These are phyloP conservation scores for Ips nitidus DNA, from an alignment of 1,140 invertebrate genomes.

Conservation along the genomic window DNA sequence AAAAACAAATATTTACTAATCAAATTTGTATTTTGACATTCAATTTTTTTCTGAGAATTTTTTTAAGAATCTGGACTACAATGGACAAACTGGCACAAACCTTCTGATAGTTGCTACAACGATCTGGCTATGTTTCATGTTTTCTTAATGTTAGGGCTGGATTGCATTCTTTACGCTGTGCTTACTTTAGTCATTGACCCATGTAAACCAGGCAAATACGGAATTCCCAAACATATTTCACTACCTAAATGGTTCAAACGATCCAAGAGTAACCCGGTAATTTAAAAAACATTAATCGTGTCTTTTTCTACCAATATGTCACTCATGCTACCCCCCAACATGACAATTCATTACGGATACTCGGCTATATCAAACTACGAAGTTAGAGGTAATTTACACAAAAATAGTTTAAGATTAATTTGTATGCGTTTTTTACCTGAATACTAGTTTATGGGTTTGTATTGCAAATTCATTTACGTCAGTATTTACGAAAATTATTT, in stretches of 20 bases:
- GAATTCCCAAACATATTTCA: neutral
- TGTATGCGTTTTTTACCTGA: too few relatives aligned
- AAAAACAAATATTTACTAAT: too few relatives aligned
- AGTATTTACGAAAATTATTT: too few relatives aligned
- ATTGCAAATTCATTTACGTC: too few relatives aligned
- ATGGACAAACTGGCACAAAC: neutral
- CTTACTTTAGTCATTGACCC: neutral
- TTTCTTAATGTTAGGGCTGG: neutral
- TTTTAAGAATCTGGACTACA: neutral
- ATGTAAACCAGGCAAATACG: neutral
- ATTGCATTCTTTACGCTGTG: neutral
- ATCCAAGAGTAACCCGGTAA: too few relatives aligned
- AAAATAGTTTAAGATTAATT: neutral
- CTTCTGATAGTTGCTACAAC: neutral
- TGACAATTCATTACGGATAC: constrained; percentile 45
- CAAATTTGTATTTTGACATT: neutral
- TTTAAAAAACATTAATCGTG: too few relatives aligned
- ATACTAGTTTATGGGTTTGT: too few relatives aligned
- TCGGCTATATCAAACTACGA: constrained; percentile 44
- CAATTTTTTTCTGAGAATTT: neutral
- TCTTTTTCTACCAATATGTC: neutral
- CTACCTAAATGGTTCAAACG: too few relatives aligned
- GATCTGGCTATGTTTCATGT: neutral
- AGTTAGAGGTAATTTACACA: constrained; percentile 39
- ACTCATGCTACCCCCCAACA: constrained; percentile 46